Percentiles rank a stretch among this genome's conserved stretches.
phyloP scores from a whole-genome alignment of 2,888 invertebrate species.

The Tipula confusa region DNA sequence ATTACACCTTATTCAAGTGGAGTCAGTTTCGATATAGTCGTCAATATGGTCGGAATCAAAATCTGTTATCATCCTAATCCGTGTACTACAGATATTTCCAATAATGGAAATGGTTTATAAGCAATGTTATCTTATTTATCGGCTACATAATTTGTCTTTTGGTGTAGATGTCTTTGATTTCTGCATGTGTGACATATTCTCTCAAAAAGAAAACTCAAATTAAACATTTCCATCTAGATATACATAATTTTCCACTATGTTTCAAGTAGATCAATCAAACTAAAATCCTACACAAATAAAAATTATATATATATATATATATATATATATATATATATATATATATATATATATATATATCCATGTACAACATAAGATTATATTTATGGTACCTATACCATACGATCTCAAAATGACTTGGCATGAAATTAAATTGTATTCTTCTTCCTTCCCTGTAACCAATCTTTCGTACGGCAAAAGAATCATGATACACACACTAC shows the following conservation, averaged over 20 bases:
- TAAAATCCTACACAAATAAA: not conserved
- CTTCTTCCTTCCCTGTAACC: not conserved
- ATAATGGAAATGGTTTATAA: no score
- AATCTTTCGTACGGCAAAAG: not conserved
- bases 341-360: not conserved
- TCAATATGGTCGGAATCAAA: no score
- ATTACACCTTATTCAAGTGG: no score
- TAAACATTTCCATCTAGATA: not conserved
- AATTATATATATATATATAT: not conserved
- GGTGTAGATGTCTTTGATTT: no score
- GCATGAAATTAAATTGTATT: constrained; percentile 5
- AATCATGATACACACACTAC: not conserved
- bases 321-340: not conserved
- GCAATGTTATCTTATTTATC: no score
- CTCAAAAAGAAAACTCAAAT: no score
- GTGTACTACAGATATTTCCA: no score
- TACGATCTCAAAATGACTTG: not conserved
- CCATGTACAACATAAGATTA: not conserved
- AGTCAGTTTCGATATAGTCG: no score
- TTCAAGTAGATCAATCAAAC: not conserved
- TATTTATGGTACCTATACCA: constrained; percentile 12
- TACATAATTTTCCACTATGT: not conserved
- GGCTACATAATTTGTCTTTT: no score
- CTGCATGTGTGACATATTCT: no score
- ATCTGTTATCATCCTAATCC: no score